phyloP scores from a whole-genome alignment of 2,113 vertebrate genomes.

The Chrysemys picta region DNA sequence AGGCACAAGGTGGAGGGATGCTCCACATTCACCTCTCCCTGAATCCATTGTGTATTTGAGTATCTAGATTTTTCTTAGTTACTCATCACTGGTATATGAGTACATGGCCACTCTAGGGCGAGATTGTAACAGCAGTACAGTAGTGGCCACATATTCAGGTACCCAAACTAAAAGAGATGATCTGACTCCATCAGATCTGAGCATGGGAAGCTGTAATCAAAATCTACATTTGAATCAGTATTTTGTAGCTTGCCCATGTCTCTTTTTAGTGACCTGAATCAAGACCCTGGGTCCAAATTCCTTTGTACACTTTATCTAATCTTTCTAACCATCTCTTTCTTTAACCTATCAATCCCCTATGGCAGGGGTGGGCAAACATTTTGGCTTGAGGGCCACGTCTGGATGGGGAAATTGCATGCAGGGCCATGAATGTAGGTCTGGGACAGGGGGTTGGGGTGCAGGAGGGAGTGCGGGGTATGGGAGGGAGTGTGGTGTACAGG shows the following conservation, averaged over 20 bases:
- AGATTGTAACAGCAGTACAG: neutral
- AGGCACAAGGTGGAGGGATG: neutral
- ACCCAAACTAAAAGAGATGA: neutral
- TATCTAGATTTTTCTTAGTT: neutral
- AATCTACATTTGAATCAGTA: neutral
- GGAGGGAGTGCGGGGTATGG: too few species aligned
- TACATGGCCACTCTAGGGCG: neutral
- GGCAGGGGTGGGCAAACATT: too few species aligned
- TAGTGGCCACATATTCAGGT: neutral
- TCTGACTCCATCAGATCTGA: neutral
- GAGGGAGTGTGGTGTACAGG: too few species aligned
- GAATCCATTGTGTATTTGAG: neutral
- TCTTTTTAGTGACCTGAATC: neutral
- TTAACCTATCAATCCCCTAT: neutral
- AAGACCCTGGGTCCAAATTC: neutral
- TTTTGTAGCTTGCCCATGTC: neutral
- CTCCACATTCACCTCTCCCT: neutral
- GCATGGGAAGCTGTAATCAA: neutral
- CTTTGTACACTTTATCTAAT: neutral
- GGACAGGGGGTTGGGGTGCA: too few species aligned
- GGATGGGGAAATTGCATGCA: too few species aligned
- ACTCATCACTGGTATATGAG: neutral
- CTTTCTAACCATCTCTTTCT: neutral
- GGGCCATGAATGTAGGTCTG: too few species aligned
- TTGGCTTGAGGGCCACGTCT: too few species aligned